Conservation (phyloP, 2,888 invertebrate species). For the Eristalis arbustorum region DNA sequence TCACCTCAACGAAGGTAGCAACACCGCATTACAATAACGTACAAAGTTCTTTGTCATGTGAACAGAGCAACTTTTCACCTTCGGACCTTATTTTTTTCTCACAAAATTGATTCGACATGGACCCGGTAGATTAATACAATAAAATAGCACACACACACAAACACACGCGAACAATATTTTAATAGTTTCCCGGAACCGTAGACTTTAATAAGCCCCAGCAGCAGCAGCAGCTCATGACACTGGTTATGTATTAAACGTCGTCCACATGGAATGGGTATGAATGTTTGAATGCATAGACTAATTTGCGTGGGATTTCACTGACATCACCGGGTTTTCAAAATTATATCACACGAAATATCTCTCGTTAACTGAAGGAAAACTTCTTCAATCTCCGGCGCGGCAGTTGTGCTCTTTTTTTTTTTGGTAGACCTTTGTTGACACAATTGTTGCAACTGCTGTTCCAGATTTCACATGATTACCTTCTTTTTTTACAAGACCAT, state of each 20-base stretch:
- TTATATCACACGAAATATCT: neutral
- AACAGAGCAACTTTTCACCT: neutral
- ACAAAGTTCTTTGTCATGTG: no score
- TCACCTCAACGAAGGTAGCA: neutral
- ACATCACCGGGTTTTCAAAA: neutral
- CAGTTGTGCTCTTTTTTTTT: neutral
- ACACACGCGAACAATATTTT: neutral
- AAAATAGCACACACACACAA: neutral
- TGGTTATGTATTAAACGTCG: neutral
- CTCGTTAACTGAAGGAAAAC: neutral
- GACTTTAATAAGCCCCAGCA: neutral
- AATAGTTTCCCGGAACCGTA: neutral
- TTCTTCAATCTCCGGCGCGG: neutral
- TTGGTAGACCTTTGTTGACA: neutral
- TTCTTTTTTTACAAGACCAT: neutral
- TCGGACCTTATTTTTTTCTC: neutral
- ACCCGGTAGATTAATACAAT: neutral
- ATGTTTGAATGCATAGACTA: neutral
- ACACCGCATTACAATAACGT: neutral
- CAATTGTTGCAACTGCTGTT: neutral
- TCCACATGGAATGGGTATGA: neutral
- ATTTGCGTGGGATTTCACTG: neutral
- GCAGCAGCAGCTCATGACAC: neutral
- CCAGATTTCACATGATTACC: neutral
- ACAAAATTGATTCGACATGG: neutral